phyloP scores from a whole-genome alignment of 2,797 vertebrate genomes.

The Coilia nasus region DNA sequence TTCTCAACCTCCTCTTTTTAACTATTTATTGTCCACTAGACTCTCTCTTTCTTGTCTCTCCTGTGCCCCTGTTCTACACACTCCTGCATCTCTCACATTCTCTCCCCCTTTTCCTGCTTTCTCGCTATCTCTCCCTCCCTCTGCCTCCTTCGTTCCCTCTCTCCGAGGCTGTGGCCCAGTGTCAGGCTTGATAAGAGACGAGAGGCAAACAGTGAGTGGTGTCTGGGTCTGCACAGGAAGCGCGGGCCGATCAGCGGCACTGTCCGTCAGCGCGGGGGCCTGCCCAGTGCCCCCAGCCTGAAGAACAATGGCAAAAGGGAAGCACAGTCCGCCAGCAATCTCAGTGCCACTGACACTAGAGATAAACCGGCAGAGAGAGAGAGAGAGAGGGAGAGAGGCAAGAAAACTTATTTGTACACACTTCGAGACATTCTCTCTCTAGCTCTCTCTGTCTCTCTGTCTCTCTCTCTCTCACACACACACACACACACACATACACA shows the following conservation, averaged over 20 bases:
- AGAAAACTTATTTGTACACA: constrained; percentile 1
- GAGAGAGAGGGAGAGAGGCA: constrained; percentile 43
- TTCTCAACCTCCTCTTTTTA: not conserved
- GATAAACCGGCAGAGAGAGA: constrained; percentile 70
- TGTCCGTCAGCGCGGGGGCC: constrained; percentile 77
- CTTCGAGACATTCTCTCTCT: not conserved
- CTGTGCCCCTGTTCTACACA: not conserved
- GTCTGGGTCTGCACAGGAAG: constrained; percentile 90
- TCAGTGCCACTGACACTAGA: constrained; percentile 58
- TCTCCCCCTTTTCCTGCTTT: constrained; percentile 47
- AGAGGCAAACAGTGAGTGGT: constrained; percentile 79
- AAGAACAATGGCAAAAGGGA: constrained; percentile 84
- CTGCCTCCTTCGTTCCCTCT: constrained; percentile 45
- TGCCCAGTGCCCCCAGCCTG: constrained; percentile 68
- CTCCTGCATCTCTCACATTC: not conserved
- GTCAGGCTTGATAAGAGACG: constrained; percentile 84
- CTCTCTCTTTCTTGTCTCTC: constrained; percentile 9
- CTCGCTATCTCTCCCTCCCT: constrained; percentile 52
- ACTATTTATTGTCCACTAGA: not conserved
- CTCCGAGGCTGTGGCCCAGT: constrained; percentile 64
- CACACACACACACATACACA: constrained; percentile 13
- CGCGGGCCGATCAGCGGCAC: constrained; percentile 74
- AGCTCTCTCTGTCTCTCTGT: too few species aligned
- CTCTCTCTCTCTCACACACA: too few species aligned
- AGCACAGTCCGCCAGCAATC: constrained; percentile 73